Percentiles rank a stretch among this genome's conserved stretches.
These are phyloP conservation scores for Stenodema calcarata DNA, from an alignment of 2,888 invertebrate species.

Conservation along the genomic window DNA sequence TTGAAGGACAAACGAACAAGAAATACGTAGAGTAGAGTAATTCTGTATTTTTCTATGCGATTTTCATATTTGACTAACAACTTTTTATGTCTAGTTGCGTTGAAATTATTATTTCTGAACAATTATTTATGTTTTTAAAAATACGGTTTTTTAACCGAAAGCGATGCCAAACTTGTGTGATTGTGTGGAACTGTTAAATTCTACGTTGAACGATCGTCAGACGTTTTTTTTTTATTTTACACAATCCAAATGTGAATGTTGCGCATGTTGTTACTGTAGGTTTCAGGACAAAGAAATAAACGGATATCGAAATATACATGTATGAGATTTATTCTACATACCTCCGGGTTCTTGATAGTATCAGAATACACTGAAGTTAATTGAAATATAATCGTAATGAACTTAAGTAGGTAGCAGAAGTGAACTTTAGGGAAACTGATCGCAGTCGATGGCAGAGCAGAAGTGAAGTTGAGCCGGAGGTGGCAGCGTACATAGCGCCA, in stretches of 20 bases:
- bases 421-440: no score
- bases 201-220: no score
- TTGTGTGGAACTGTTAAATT: background rate
- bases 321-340: no score
- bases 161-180: background rate
- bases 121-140: background rate
- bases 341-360: no score
- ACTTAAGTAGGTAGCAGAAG: no score
- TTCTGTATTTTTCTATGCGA: background rate
- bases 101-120: background rate
- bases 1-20: background rate
- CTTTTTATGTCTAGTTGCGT: background rate
- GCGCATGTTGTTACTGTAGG: background rate
- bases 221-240: background rate
- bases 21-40: background rate
- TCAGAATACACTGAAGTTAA: no score
- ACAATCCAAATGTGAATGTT: background rate
- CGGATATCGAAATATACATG: no score
- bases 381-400: no score
- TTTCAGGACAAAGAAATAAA: no score
- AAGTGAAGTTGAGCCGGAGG: no score
- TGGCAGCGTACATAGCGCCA: no score
- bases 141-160: background rate
- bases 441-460: no score
- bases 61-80: background rate